These are phyloP conservation scores for Neodiprion pinetum DNA, from an alignment of 1,140 invertebrate genomes.

Conservation along the genomic window DNA sequence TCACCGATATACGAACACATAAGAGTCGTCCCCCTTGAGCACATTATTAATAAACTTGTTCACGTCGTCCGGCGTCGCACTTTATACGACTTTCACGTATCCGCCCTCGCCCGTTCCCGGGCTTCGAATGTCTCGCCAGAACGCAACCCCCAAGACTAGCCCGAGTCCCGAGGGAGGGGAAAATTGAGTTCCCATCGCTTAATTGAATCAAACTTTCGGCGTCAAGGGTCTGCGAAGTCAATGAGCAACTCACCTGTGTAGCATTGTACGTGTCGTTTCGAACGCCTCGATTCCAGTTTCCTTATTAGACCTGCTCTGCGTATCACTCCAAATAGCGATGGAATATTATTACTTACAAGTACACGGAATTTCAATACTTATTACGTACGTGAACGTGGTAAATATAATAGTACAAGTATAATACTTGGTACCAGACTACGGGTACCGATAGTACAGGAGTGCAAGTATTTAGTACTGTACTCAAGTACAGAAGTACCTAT, in stretches of 20 bases:
- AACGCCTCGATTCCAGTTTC: no score
- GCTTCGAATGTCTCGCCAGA: neutral
- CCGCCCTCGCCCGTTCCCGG: neutral
- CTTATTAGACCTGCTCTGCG: no score
- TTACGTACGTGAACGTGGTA: no score
- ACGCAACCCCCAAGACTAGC: neutral
- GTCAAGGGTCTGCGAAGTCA: neutral
- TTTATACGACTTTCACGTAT: conserved; percentile 5
- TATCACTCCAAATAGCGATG: no score
- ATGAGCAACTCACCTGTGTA: neutral
- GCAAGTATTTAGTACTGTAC: no score
- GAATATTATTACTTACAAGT: no score
- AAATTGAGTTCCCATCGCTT: neutral
- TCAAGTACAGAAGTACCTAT: no score
- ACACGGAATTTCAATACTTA: no score
- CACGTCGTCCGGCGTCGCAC: conserved; percentile 2
- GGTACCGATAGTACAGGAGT: no score
- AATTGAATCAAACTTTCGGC: conserved; percentile 7
- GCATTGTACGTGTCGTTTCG: neutral
- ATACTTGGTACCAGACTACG: no score
- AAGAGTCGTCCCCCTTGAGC: neutral
- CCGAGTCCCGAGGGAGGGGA: neutral
- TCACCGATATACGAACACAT: neutral
- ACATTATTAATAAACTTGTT: conserved; percentile 6
- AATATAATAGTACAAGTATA: no score